A percentile compares a stretch with the other conserved stretches of the same genome.
These are phyloP conservation scores for Vulpes vulpes DNA, from an alignment of 2,113 vertebrate species.

Conservation along the genomic window DNA sequence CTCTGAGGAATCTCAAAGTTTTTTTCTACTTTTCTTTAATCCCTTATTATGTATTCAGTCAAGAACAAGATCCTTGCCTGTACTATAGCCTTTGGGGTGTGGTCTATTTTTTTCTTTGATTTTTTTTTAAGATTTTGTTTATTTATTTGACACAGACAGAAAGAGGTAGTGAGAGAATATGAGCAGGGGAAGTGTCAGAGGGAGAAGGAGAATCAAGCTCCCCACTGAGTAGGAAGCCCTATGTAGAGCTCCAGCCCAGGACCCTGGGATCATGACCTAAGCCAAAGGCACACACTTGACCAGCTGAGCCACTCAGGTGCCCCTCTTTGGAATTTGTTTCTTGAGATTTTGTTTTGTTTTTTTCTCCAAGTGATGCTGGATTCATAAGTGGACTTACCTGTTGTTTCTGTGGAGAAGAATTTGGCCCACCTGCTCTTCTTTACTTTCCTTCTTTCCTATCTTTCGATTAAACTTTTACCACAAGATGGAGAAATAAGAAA, in stretches of 20 bases:
- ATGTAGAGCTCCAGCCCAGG: too few relatives aligned
- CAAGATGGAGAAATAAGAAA: neutral
- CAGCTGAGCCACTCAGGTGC: too few relatives aligned
- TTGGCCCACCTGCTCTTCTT: neutral
- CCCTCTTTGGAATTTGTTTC: neutral
- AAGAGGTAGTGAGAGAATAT: too few relatives aligned
- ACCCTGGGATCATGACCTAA: too few relatives aligned
- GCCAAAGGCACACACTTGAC: too few relatives aligned
- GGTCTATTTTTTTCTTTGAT: neutral
- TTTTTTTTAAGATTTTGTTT: neutral
- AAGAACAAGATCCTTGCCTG: neutral
- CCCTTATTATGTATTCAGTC: neutral
- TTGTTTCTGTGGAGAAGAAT: neutral
- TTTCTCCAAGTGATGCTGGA: neutral
- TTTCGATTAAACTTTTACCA: neutral
- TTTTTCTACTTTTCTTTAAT: neutral
- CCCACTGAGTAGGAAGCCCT: too few relatives aligned
- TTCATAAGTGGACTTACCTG: neutral
- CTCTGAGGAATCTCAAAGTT: neutral
- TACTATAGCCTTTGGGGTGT: neutral
- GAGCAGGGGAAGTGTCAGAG: too few relatives aligned
- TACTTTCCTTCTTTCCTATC: neutral
- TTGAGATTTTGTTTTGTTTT: neutral
- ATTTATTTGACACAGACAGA: too few relatives aligned
- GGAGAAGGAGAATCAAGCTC: too few relatives aligned